Conservation (phyloP, 2,888 invertebrate genomes). For the Philereme transversata region DNA sequence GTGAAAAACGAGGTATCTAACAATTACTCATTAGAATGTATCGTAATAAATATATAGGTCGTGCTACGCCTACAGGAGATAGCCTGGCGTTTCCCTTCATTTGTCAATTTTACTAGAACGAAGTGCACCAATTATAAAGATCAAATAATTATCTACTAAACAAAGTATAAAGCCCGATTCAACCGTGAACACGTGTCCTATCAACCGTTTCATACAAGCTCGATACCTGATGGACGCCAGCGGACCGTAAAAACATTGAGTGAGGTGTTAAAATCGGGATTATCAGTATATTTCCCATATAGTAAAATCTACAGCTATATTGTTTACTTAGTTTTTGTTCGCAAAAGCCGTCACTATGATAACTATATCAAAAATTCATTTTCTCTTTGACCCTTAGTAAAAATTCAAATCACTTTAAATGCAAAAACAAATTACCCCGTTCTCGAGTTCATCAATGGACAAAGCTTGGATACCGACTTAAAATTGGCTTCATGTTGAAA, state of each 20-base stretch:
- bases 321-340: too few relatives aligned
- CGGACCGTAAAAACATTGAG: conserved; percentile 7
- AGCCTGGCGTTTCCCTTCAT: too few relatives aligned
- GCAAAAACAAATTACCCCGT: conserved; percentile 2
- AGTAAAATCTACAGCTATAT: not conserved
- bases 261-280: not conserved
- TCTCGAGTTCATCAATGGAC: conserved; percentile 25
- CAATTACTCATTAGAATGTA: too few relatives aligned
- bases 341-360: too few relatives aligned
- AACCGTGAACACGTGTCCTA: conserved; percentile 14
- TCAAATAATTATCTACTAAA: too few relatives aligned
- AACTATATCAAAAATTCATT: not conserved
- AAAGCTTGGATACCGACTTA: conserved; percentile 11
- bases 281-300: not conserved
- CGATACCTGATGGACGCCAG: conserved; percentile 4
- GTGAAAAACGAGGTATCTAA: too few relatives aligned
- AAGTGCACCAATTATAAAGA: too few relatives aligned
- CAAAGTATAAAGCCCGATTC: conserved; percentile 9
- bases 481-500: conserved; percentile 18
- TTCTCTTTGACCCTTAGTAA: not conserved
- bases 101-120: too few relatives aligned
- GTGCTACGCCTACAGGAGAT: too few relatives aligned
- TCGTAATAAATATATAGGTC: too few relatives aligned
- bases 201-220: conserved; percentile 11
- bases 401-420: conserved; percentile 1